These are phyloP conservation scores for Rhynchonycteris naso DNA, from an alignment of 2,797 vertebrate species.

Conservation along the genomic window DNA sequence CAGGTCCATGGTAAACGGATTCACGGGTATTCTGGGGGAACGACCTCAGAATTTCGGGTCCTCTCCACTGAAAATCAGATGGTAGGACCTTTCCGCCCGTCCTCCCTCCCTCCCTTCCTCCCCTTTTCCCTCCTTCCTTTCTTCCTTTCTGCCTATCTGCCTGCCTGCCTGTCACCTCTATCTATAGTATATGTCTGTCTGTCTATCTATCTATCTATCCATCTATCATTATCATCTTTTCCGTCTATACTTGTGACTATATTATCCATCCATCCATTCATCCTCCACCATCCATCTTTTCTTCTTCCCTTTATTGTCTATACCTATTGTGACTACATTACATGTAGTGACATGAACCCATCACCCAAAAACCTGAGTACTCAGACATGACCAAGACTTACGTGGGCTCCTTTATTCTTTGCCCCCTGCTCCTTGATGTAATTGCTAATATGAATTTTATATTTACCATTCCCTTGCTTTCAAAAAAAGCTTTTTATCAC, in stretches of 20 bases:
- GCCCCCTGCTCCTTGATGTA: neutral
- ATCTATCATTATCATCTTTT: neutral
- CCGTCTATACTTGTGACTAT: neutral
- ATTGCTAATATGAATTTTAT: neutral
- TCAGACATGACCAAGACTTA: neutral
- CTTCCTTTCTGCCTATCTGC: too few species aligned
- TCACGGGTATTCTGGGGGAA: neutral
- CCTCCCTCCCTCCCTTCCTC: accelerated
- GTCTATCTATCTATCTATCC: neutral
- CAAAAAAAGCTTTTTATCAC: neutral
- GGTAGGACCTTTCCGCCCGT: neutral
- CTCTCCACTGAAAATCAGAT: neutral
- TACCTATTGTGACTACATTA: neutral
- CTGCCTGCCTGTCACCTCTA: neutral
- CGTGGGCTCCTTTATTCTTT: neutral
- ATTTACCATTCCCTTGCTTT: neutral
- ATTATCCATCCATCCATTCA: neutral
- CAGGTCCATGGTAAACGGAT: neutral
- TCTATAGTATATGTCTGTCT: neutral
- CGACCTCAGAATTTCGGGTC: neutral
- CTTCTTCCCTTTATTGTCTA: neutral
- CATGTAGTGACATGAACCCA: neutral
- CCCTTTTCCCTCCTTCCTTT: accelerated
- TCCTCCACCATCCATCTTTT: neutral
- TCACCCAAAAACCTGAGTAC: neutral